These are phyloP conservation scores for Phenganax stokvisi DNA, from an alignment of 92 coral and sea anemone species.

Conservation along the genomic window DNA sequence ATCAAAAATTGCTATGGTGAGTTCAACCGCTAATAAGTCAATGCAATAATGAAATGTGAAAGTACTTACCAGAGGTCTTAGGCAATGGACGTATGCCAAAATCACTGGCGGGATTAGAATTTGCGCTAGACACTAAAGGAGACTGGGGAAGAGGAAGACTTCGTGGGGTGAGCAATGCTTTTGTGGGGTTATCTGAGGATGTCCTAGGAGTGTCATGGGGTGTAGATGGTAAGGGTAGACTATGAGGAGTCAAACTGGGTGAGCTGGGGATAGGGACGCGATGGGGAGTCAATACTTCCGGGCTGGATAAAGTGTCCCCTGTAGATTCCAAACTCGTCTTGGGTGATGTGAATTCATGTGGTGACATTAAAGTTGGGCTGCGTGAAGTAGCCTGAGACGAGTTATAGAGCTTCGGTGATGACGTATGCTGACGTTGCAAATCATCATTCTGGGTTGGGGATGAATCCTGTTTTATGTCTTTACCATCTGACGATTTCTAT, in stretches of 20 bases:
- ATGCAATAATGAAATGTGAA: too few species aligned
- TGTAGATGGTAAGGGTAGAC: conserved; percentile 30
- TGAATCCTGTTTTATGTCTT: neutral
- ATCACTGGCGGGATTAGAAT: conserved; percentile 6
- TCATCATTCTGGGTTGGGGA: neutral
- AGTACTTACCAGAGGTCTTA: neutral
- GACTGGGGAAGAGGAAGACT: conserved; percentile 37
- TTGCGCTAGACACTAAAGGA: conserved; percentile 10
- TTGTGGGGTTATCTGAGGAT: conserved; percentile 5
- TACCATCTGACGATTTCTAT: conserved; percentile 23
- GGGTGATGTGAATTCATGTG: conserved; percentile 27
- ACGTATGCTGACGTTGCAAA: neutral
- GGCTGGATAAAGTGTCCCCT: conserved; percentile 2
- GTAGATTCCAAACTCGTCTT: conserved; percentile 2
- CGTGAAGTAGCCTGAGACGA: conserved; percentile 6
- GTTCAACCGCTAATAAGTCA: too few species aligned
- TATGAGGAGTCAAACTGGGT: conserved; percentile 34
- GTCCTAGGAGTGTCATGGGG: conserved; percentile 7
- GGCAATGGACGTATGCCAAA: conserved; percentile 28
- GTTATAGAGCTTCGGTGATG: conserved; percentile 12
- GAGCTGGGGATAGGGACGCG: conserved; percentile 31
- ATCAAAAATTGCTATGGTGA: too few species aligned
- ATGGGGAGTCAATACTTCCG: conserved; percentile 39
- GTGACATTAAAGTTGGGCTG: conserved; percentile 21
- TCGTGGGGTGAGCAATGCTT: conserved; percentile 28